Conservation (phyloP, 2,888 invertebrate genomes). For the Dryococelus australis region DNA sequence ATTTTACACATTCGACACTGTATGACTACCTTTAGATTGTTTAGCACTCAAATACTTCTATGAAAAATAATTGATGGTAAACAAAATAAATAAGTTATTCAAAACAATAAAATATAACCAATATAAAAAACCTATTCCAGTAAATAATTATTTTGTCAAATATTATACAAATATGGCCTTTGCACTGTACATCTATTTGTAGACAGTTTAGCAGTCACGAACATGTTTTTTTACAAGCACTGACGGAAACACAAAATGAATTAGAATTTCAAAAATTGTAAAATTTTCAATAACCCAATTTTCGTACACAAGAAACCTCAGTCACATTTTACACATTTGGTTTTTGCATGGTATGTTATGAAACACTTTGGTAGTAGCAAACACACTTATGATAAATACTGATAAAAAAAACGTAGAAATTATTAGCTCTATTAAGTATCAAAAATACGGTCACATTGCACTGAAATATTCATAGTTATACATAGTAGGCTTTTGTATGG, state of each 20-base stretch:
- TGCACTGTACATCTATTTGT: neutral
- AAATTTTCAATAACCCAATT: neutral
- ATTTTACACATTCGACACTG: too few relatives aligned
- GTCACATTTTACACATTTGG: too few relatives aligned
- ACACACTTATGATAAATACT: too few relatives aligned
- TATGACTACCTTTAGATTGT: too few relatives aligned
- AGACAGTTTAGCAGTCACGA: neutral
- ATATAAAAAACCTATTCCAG: too few relatives aligned
- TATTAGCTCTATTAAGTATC: neutral
- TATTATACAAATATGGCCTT: neutral
- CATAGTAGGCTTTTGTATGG: neutral
- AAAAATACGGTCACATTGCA: neutral
- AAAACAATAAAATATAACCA: too few relatives aligned
- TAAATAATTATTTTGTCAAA: neutral
- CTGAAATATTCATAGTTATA: neutral
- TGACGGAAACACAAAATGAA: neutral
- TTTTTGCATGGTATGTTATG: too few relatives aligned
- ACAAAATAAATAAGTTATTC: too few relatives aligned
- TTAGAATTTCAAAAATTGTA: neutral
- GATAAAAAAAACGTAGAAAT: too few relatives aligned
- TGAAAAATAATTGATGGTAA: too few relatives aligned
- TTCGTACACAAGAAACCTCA: too few relatives aligned
- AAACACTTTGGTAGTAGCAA: neutral
- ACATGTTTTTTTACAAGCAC: neutral
- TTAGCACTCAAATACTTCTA: too few relatives aligned